Evolutionary conservation across 2,113 vertebrate species (phyloP), one percentile per base, ranked within the genome.

Genomic region (Neodon shergylaensis): DNA sequence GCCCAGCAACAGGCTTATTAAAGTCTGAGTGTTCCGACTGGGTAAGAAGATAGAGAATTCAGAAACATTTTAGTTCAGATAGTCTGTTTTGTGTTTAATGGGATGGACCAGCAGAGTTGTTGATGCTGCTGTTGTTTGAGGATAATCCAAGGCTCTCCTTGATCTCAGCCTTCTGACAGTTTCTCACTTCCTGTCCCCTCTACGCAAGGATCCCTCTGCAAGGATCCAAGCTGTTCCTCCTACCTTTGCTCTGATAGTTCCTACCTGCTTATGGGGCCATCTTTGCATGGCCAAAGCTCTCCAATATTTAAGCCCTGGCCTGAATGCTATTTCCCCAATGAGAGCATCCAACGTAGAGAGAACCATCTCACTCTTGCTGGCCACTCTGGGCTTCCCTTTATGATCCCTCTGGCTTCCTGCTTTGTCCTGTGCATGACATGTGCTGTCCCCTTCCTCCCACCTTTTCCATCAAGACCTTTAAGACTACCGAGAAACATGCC

Each of bases 41-140:
- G 28, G 61, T 63, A 61, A 10, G 47, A 65, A 68, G 49, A 65
- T 61, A 26, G 26, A 87, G 65, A 91, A 74, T 61, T 76, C 24
- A 76, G 63, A 96, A 96, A 42, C 0, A 19, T 76, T 73, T 92
- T 84, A n/a, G 94, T 76, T 92, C 44, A 84, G 82, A 44, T 68
- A 54, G 39, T 11, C 22, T 72, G 24, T 36, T 19, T 93, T 94
- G 52, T 66, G 63, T 91, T 88, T 52, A 61, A 63, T 90, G 14
- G 3, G 36, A 81, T 22, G 72, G 65, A 58, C 49, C n/a, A 44
- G 42, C 11, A 49, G 49, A 68, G 74, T 39, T 91, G 14, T 61
- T 28, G 42, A 91, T 5, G 9, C 47, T 77, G 54, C n/a, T 76
- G 3, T 65, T 72, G 16, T 87, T 94, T 93, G 70, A 74, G 54